A percentile compares a stretch with the other conserved stretches of the same genome.
Evolutionary conservation across 2,888 invertebrate species (phyloP).

Genomic region (Meliscaeva auricollis): DNA sequence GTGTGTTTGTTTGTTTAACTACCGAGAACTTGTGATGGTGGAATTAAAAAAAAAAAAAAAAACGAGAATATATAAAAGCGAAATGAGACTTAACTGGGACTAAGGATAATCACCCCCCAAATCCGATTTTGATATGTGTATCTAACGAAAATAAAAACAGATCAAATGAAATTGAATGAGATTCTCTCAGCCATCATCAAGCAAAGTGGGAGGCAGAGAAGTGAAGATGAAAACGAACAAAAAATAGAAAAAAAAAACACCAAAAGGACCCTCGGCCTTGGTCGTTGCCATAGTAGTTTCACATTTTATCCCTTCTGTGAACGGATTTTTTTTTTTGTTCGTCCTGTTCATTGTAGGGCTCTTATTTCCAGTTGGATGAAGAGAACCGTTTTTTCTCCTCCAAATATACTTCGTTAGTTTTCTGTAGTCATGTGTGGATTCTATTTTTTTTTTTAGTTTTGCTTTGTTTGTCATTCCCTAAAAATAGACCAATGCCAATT

Average conservation of each 20-base stretch:
- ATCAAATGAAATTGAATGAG: slow-evolving; percentile 73
- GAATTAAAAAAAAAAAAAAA: slow-evolving; percentile 55
- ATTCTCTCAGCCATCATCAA: slow-evolving; percentile 38
- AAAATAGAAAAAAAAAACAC: slow-evolving; percentile 14
- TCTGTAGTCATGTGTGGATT: slow-evolving; percentile 32
- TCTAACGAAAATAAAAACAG: slow-evolving; percentile 73
- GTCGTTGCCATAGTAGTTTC: slow-evolving; percentile 8
- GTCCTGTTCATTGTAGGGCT: slow-evolving; percentile 10
- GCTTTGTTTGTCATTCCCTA: background rate
- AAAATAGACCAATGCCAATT: slow-evolving; percentile 52
- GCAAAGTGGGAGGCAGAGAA: background rate
- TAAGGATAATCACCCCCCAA: slow-evolving; percentile 72
- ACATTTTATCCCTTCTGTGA: slow-evolving; percentile 50
- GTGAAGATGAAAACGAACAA: background rate
- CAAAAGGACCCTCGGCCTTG: slow-evolving; percentile 29
- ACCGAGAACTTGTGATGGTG: slow-evolving; percentile 21
- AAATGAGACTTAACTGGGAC: slow-evolving; percentile 69
- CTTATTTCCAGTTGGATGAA: slow-evolving; percentile 59
- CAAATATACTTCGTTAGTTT: slow-evolving; percentile 57
- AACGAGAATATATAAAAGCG: too few relatives aligned
- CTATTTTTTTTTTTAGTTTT: slow-evolving; percentile 5
- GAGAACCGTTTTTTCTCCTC: slow-evolving; percentile 32
- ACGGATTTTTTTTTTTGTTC: slow-evolving; percentile 27
- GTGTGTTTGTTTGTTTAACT: slow-evolving; percentile 17
- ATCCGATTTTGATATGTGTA: slow-evolving; percentile 75